Conservation (phyloP, 1,140 invertebrate genomes). For the Palaemon carinicauda region DNA sequence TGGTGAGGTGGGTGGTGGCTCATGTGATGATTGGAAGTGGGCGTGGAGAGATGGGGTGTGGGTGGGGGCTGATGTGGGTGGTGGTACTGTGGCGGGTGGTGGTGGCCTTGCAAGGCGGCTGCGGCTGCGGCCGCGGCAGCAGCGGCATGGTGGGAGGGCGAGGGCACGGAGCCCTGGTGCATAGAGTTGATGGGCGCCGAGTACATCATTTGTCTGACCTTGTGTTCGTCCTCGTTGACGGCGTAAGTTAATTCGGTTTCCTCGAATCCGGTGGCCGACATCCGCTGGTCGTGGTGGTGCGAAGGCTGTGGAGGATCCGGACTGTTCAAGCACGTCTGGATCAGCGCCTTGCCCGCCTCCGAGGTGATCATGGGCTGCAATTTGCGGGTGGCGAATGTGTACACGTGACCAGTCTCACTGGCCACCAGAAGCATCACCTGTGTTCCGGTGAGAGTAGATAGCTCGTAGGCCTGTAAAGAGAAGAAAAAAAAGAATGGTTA, state of each 20-base stretch:
- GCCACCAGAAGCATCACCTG: slow-evolving; percentile 98
- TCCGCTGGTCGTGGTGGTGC: slow-evolving; percentile 80
- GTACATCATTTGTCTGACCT: slow-evolving; percentile 92
- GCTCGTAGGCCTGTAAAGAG: slow-evolving; percentile 88
- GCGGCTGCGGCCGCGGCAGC: slow-evolving; percentile 61
- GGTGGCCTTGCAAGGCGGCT: slow-evolving; percentile 63
- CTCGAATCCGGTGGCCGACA: slow-evolving; percentile 98
- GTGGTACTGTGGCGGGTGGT: slow-evolving; percentile 58
- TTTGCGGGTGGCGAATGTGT: slow-evolving; percentile 99
- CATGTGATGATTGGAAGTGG: slow-evolving; percentile 55
- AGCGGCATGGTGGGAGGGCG: slow-evolving; percentile 60
- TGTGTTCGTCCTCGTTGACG: slow-evolving; percentile 91
- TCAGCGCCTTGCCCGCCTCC: slow-evolving; percentile 96
- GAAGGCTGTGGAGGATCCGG: slow-evolving; percentile 83
- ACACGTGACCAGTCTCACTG: slow-evolving; percentile 97
- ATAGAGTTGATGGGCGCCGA: slow-evolving; percentile 60
- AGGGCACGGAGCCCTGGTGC: slow-evolving; percentile 60
- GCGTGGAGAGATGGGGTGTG: slow-evolving; percentile 54
- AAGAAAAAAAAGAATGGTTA: background rate
- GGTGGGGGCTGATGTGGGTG: slow-evolving; percentile 55
- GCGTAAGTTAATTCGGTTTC: slow-evolving; percentile 98
- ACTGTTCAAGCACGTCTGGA: slow-evolving; percentile 98
- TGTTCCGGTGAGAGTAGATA: slow-evolving; percentile 98
- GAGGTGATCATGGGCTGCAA: slow-evolving; percentile 99
- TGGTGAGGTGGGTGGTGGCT: slow-evolving; percentile 50